Evolutionary conservation across 2,113 vertebrate genomes (phyloP).

Genomic region (Indri indri): DNA sequence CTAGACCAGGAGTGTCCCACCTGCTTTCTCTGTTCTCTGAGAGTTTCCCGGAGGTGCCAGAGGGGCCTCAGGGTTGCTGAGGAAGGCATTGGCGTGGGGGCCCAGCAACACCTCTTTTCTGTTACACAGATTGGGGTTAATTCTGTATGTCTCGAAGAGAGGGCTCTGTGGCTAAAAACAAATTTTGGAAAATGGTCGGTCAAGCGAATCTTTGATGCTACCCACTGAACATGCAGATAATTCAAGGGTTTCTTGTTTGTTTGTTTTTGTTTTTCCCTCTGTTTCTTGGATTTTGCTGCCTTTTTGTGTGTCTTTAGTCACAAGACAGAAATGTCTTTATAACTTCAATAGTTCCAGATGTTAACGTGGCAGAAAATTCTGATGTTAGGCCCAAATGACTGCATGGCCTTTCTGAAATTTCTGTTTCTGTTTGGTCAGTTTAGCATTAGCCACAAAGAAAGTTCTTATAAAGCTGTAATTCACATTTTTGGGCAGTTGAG

Average conservation of each 20-base stretch:
- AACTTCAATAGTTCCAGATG: slow-evolving; percentile 5
- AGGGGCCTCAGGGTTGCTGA: rapidly evolving
- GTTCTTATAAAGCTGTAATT: background rate
- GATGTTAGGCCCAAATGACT: background rate
- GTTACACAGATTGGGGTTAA: background rate
- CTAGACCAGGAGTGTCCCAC: background rate
- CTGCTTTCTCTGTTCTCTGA: background rate
- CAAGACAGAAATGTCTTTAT: background rate
- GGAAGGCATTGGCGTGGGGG: background rate
- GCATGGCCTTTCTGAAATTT: slow-evolving; percentile 9
- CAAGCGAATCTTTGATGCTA: background rate
- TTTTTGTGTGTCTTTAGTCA: background rate
- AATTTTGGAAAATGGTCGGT: background rate
- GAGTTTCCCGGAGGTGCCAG: background rate
- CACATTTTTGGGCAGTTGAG: background rate
- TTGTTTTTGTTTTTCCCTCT: background rate
- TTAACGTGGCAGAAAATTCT: slow-evolving; percentile 38
- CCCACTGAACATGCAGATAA: background rate
- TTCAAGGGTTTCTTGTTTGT: background rate
- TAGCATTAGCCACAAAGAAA: background rate
- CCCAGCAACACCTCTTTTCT: background rate
- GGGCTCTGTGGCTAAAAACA: background rate
- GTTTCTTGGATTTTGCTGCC: background rate
- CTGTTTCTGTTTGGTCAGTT: slow-evolving; percentile 1
- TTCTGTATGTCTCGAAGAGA: background rate